Conservation (phyloP, 2,888 invertebrate genomes). For the Catocala nupta region DNA sequence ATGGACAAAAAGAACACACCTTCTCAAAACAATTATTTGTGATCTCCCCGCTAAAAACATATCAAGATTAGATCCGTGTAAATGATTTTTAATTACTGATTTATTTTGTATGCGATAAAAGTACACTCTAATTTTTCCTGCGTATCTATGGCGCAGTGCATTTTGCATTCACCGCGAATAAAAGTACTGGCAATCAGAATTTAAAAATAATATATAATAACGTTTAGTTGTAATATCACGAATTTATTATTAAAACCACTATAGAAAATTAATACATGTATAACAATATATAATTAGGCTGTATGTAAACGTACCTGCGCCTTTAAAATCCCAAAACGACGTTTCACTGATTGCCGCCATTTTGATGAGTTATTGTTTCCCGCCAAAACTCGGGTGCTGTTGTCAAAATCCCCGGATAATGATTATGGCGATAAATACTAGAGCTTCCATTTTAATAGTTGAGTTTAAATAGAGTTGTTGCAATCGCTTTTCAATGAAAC, state of each 20-base stretch:
- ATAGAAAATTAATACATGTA: neutral
- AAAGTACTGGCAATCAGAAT: no score
- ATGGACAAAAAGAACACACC: no score
- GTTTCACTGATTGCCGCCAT: constrained; percentile 39
- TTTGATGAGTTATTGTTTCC: constrained; percentile 19
- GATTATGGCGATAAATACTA: constrained; percentile 23
- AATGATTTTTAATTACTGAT: no score
- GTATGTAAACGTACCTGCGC: constrained; percentile 48
- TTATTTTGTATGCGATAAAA: no score
- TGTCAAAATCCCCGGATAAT: constrained; percentile 21
- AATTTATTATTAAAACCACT: neutral
- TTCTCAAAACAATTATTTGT: no score
- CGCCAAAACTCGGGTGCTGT: constrained; percentile 7
- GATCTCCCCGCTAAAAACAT: no score
- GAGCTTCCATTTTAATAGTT: constrained; percentile 37
- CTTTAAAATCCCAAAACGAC: constrained; percentile 59
- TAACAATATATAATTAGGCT: neutral
- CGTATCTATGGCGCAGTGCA: no score
- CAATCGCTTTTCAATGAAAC: constrained; percentile 41
- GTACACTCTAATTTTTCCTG: no score
- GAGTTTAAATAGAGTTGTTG: constrained; percentile 24
- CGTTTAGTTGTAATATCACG: no score
- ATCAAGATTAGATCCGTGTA: no score
- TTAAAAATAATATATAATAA: no score
- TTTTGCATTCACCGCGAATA: no score